Evolutionary conservation across 2,113 vertebrate genomes (phyloP).

Genomic region (Haplochromis burtoni): DNA sequence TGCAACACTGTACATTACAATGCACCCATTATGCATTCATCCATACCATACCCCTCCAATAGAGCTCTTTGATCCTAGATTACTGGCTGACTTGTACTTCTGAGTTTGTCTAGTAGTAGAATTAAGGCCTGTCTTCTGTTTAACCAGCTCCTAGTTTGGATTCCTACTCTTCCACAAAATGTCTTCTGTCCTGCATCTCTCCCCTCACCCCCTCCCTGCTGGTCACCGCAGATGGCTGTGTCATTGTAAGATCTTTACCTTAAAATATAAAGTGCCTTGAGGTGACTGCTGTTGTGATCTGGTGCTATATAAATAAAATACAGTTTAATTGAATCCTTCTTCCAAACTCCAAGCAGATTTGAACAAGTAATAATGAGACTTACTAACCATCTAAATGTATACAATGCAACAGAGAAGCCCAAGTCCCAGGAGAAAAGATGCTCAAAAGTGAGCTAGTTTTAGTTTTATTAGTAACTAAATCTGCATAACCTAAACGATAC

Average conservation of each 20-base stretch:
- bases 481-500: background rate
- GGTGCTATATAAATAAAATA: background rate
- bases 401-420: background rate
- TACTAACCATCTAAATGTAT: background rate
- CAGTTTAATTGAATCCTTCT: background rate
- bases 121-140: background rate
- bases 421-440: background rate
- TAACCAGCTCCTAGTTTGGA: background rate
- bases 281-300: background rate
- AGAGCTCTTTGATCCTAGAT: background rate
- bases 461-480: background rate
- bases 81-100: background rate
- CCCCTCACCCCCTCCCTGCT: background rate
- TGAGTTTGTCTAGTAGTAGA: background rate
- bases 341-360: background rate
- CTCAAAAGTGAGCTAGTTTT: background rate
- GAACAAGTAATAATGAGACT: fast-evolving
- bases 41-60: background rate
- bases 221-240: background rate
- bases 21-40: background rate
- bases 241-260: background rate
- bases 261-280: background rate
- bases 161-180: background rate
- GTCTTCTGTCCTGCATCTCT: background rate
- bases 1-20: background rate